Conservation (phyloP, 2,113 vertebrate genomes). For the Corydoras maculifer region DNA sequence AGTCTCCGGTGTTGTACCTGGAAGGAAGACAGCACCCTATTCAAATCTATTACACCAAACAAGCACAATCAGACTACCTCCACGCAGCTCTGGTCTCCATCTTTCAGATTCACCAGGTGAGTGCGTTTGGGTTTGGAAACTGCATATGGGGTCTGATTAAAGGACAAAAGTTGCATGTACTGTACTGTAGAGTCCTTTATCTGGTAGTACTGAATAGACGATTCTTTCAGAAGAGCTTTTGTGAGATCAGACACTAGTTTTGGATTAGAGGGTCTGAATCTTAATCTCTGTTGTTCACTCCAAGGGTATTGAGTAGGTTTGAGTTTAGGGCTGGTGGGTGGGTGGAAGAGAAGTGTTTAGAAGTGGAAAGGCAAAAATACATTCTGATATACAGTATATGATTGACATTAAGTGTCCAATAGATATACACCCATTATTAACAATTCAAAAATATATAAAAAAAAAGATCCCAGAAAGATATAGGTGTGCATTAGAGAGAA, state of each 20-base stretch:
- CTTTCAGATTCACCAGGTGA: conserved; percentile 96
- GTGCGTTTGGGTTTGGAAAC: neutral
- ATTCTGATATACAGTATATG: too few relatives aligned
- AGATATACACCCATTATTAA: too few relatives aligned
- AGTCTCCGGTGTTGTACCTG: conserved; percentile 89
- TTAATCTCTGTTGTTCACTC: neutral
- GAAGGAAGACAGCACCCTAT: conserved; percentile 92
- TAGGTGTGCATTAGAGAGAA: too few relatives aligned
- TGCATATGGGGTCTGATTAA: neutral
- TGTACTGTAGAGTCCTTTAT: neutral
- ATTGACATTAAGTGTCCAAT: too few relatives aligned
- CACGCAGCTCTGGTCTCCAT: conserved; percentile 89
- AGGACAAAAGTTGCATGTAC: neutral
- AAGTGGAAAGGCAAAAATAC: too few relatives aligned
- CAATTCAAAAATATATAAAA: too few relatives aligned
- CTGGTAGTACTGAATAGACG: too few relatives aligned
- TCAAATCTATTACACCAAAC: conserved; percentile 88
- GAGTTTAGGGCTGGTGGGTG: neutral
- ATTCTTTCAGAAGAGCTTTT: too few relatives aligned
- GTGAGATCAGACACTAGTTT: too few relatives aligned
- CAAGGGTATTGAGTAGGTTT: neutral
- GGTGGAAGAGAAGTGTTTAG: too few relatives aligned
- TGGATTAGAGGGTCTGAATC: too few relatives aligned
- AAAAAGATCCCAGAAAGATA: too few relatives aligned
- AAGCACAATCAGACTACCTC: conserved; percentile 88